Percentiles rank a stretch among this genome's conserved stretches.
These are phyloP conservation scores for Cinara cedri DNA, from an alignment of 2,888 invertebrate species.

Conservation along the genomic window DNA sequence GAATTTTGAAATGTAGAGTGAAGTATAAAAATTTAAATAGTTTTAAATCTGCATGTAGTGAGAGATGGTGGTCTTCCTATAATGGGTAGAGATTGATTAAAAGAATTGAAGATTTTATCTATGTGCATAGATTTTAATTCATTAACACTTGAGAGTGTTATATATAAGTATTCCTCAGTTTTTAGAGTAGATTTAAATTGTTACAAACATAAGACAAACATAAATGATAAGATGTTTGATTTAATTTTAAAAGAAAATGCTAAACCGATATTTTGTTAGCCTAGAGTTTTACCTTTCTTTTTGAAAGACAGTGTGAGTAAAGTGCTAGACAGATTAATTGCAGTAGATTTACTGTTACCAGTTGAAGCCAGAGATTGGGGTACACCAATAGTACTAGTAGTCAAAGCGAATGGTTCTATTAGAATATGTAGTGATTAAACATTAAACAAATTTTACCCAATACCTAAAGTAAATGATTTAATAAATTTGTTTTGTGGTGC, in stretches of 20 bases:
- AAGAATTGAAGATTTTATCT: too few species aligned
- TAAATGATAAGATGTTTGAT: too few species aligned
- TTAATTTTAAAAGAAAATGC: not conserved
- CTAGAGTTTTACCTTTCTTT: slow-evolving; percentile 60
- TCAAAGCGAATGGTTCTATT: slow-evolving; percentile 61
- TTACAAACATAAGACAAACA: not conserved
- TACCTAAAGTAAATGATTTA: slow-evolving; percentile 59
- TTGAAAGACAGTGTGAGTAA: slow-evolving; percentile 58
- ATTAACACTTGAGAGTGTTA: not conserved
- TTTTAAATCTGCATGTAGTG: too few species aligned
- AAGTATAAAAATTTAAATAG: too few species aligned
- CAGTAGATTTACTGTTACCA: slow-evolving; percentile 57
- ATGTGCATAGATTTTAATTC: not conserved
- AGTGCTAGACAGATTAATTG: slow-evolving; percentile 50
- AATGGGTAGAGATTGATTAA: too few species aligned
- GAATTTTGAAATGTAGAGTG: too few species aligned
- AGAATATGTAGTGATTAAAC: slow-evolving; percentile 42
- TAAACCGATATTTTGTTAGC: slow-evolving; percentile 45
- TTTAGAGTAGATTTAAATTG: not conserved
- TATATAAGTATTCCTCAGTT: not conserved
- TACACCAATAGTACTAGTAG: slow-evolving; percentile 60
- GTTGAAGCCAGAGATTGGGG: slow-evolving; percentile 60
- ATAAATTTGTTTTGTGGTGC: slow-evolving; percentile 25
- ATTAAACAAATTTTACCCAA: slow-evolving; percentile 55
- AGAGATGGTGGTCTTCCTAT: too few species aligned